These are phyloP conservation scores for Chionis minor DNA, from an alignment of 2,113 vertebrate genomes.

Conservation along the genomic window DNA sequence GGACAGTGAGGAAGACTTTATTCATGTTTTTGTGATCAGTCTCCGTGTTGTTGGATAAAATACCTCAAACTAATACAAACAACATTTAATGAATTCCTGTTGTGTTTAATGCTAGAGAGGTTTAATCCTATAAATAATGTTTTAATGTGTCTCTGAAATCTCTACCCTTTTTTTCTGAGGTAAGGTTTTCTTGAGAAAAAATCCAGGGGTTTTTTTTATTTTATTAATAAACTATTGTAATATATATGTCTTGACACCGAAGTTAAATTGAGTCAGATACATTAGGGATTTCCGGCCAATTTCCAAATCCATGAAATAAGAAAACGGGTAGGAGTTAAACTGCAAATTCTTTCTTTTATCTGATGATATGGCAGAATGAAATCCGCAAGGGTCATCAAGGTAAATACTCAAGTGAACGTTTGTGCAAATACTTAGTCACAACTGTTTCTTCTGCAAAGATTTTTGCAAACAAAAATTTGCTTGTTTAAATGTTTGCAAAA, in stretches of 20 bases:
- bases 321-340: neutral
- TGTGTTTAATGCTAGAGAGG: neutral
- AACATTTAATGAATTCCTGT: neutral
- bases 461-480: neutral
- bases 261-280: neutral
- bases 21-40: neutral
- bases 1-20: neutral
- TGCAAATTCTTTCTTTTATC: neutral
- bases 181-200: neutral
- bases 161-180: neutral
- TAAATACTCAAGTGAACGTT: neutral
- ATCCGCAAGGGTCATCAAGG: neutral
- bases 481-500: neutral
- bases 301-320: neutral
- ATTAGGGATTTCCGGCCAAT: neutral
- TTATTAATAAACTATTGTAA: neutral
- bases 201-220: neutral
- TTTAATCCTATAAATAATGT: neutral
- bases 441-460: neutral
- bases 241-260: neutral
- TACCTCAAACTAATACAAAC: neutral
- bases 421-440: neutral
- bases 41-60: neutral
- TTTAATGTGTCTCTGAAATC: neutral
- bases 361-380: neutral